Base-by-base conservation (phyloP, 2,888 invertebrate species). In the Bimastos eiseni region DNA sequence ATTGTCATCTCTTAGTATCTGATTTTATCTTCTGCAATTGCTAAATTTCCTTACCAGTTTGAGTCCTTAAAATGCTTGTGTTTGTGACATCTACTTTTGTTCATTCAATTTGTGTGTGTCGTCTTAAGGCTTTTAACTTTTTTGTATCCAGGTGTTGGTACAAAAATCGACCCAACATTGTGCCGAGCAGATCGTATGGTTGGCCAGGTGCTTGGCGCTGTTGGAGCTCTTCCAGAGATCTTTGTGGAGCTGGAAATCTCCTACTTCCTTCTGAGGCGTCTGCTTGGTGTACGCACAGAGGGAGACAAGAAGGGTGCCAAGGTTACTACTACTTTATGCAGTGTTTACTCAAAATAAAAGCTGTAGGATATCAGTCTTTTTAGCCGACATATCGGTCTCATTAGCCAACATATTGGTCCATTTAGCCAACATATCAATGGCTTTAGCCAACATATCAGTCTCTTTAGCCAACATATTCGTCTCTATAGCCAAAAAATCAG, bases 241-340 rank as follows among this genome's bases (percentile, higher is more conserved):
- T 99, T 98, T 95, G 98, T 98, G 93, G 99, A 99, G 95, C 96
- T 99, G 92, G 99, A 99, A 96, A 98, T 99, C 94, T 98, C 98
- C 34, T 99, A 99, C 96, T 99, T 98, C 95, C 96, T 99, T 92
- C 96, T 99, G 92, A 97, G 99, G 95, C 97, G 99, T 93, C 96
- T 99, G 92, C 96, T 99, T 88, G 99, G 99, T 89, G 99, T 99
- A 5, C 97, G 99, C 94, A 99, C 98, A 0, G 99, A 99, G 95
- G 99, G 99, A 19, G 99, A 99, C 95, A 99, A 99, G 95, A 99
- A 99, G 95, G 99, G 98, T 33, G 99, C 99, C 21, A 99, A 98
- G 96, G 99, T 96, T 93, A 55, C 84, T 36, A 4, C 86, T 37
- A 1, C 8, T 30, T 38, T 41, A 83, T 70, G 70, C 70, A 70